phyloP scores from a whole-genome alignment of 2,113 vertebrate genomes.

The Rhombomys opimus region DNA sequence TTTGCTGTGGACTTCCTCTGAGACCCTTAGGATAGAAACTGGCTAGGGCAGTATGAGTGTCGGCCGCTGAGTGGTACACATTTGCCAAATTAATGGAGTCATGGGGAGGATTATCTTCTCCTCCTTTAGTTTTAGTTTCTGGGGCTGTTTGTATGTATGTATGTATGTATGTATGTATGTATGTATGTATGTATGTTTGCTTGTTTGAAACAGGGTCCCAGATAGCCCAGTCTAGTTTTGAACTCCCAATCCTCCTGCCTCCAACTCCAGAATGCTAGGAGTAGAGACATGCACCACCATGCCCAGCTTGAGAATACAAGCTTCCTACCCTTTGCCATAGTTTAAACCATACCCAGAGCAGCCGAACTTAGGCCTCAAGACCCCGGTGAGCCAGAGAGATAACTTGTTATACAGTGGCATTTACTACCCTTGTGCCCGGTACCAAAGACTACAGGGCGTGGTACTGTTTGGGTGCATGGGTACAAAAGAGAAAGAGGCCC shows the following conservation, averaged over 20 bases:
- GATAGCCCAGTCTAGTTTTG: not conserved
- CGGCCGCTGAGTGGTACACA: fast-evolving
- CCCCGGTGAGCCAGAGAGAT: not conserved
- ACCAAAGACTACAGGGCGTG: not conserved
- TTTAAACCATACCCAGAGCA: no score
- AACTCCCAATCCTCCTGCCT: not conserved
- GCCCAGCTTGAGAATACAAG: not conserved
- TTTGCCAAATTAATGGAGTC: not conserved
- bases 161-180: not conserved
- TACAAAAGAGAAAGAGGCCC: fast-evolving
- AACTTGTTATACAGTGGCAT: not conserved
- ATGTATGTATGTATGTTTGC: not conserved
- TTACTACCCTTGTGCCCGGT: not conserved
- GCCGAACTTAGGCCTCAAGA: not conserved
- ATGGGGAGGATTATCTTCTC: not conserved
- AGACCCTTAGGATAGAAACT: not conserved
- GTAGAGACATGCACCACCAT: not conserved
- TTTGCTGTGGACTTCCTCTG: not conserved
- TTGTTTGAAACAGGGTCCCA: not conserved
- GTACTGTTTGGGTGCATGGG: not conserved
- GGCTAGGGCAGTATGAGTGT: no score
- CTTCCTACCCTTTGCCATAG: not conserved
- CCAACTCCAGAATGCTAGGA: not conserved
- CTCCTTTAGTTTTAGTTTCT: not conserved
- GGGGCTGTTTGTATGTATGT: not conserved